These are phyloP conservation scores for Cottoperca gobio DNA, from an alignment of 2,797 vertebrate species.

Conservation along the genomic window DNA sequence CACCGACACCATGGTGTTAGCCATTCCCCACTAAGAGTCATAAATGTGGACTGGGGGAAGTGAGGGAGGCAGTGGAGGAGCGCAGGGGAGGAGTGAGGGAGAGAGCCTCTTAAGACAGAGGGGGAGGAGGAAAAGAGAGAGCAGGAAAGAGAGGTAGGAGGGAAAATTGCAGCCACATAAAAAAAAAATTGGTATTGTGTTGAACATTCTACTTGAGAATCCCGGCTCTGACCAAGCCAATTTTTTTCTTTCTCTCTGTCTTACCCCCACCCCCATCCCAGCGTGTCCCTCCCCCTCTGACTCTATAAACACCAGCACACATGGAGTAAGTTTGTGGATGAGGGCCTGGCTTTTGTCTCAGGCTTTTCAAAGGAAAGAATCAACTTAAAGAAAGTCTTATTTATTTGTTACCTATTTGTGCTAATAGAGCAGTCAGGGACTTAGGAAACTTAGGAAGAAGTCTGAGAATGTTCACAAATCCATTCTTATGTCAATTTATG, in stretches of 20 bases:
- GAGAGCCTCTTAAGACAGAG: constrained; percentile 38
- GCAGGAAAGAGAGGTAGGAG: constrained; percentile 52
- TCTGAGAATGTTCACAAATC: background rate
- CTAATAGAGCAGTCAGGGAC: background rate
- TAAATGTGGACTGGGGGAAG: constrained; percentile 54
- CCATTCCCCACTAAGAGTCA: constrained; percentile 71
- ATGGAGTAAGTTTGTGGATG: constrained; percentile 73
- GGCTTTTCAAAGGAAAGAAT: constrained; percentile 32
- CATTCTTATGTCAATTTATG: background rate
- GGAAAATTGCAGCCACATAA: constrained; percentile 52
- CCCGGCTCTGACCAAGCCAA: constrained; percentile 46
- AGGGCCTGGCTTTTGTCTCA: constrained; percentile 47
- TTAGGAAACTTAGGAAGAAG: background rate
- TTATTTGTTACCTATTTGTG: background rate
- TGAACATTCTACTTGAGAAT: constrained; percentile 66
- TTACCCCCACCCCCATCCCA: constrained; percentile 1
- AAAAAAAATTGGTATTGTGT: constrained; percentile 71
- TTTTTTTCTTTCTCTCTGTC: constrained; percentile 31
- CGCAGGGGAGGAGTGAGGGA: constrained; percentile 64
- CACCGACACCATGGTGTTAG: constrained; percentile 80
- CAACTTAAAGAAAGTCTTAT: background rate
- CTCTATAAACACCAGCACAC: constrained; percentile 74
- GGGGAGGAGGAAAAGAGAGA: constrained; percentile 48
- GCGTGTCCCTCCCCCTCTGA: constrained; percentile 26
- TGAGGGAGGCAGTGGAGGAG: constrained; percentile 50